Conservation (phyloP, 2,888 invertebrate species). For the Lingula anatina region DNA sequence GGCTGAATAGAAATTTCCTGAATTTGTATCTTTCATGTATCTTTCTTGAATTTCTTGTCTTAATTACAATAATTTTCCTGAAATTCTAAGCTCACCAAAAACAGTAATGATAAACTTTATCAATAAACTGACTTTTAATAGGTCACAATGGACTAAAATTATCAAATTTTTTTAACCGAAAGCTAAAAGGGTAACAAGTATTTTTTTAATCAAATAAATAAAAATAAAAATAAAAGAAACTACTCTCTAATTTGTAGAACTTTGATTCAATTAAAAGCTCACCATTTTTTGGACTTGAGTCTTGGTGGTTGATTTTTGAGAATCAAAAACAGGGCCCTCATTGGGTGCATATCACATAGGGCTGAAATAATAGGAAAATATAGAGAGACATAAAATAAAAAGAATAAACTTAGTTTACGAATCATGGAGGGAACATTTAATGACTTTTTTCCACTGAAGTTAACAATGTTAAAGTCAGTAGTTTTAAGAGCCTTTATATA, state of each 20-base stretch:
- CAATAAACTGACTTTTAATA: no score
- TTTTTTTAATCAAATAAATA: not conserved
- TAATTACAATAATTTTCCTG: not conserved
- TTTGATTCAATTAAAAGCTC: slow-evolving; percentile 9
- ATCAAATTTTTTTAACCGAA: no score
- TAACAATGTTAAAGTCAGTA: no score
- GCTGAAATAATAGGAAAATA: slow-evolving; percentile 54
- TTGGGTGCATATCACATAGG: slow-evolving; percentile 98
- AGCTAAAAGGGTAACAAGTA: no score
- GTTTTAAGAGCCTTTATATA: not conserved
- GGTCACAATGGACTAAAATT: no score
- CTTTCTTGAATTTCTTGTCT: not conserved
- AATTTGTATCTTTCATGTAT: not conserved
- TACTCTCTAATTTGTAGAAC: not conserved
- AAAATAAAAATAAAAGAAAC: not conserved
- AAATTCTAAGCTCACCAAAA: no score
- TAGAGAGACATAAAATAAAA: not conserved
- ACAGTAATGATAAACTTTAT: not conserved
- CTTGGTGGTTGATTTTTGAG: slow-evolving; percentile 97
- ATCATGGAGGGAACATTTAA: no score
- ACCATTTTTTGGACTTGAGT: slow-evolving; percentile 92
- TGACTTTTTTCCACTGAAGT: no score
- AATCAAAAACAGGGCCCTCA: slow-evolving; percentile 97
- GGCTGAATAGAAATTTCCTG: no score
- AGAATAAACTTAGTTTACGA: no score